Evolutionary conservation across 1,140 invertebrate genomes (phyloP).

Genomic region (Formica exsecta): DNA sequence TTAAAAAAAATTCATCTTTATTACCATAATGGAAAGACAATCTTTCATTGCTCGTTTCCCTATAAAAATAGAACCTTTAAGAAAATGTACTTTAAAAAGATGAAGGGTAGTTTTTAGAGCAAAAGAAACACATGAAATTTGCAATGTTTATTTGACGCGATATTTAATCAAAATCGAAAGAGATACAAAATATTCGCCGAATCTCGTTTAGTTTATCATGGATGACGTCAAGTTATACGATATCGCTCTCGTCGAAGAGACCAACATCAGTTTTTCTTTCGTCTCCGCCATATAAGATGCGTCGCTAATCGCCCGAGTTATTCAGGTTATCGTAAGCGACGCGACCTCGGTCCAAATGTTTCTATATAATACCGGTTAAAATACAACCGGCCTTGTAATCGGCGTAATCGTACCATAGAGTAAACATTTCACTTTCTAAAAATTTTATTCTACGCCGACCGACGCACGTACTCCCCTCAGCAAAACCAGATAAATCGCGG

Average conservation of each 20-base stretch:
- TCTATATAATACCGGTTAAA: conserved; percentile 8
- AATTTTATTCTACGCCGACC: conserved; percentile 13
- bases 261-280: neutral
- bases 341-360: conserved; percentile 47
- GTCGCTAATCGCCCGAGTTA: conserved; percentile 29
- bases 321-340: conserved; percentile 48
- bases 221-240: neutral
- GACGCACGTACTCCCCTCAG: neutral
- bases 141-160: neutral
- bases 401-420: neutral
- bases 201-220: neutral
- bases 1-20: conserved; percentile 33
- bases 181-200: neutral
- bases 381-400: conserved; percentile 34
- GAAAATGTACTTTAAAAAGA: neutral
- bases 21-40: conserved; percentile 39
- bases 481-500: conserved; percentile 1
- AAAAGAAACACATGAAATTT: neutral
- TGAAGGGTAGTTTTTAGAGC: too few species aligned
- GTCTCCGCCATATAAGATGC: neutral
- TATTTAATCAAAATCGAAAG: neutral
- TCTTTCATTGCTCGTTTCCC: neutral
- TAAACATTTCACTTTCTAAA: conserved; percentile 36
- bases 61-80: neutral
- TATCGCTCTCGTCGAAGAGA: neutral